A percentile compares a stretch with the other conserved stretches of the same genome.
These are phyloP conservation scores for Campylomormyrus numenius DNA, from an alignment of 2,113 vertebrate genomes.

Conservation along the genomic window DNA sequence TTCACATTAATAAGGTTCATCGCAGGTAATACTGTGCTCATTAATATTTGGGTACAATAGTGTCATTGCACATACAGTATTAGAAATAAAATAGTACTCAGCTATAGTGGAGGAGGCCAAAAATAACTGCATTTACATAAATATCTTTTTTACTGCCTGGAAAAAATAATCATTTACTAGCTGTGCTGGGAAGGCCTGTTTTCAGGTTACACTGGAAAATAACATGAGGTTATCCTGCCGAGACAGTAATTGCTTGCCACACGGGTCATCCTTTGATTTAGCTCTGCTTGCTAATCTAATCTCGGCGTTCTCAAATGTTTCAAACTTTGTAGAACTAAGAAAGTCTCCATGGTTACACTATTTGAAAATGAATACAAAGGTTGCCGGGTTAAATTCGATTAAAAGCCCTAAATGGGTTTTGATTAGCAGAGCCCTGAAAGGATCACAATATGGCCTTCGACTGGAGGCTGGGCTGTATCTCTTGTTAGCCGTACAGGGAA, in stretches of 20 bases:
- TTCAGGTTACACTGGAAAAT: constrained; percentile 9
- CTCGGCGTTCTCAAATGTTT: not conserved
- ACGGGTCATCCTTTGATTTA: constrained; percentile 11
- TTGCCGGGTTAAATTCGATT: constrained; percentile 20
- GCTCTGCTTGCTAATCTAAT: constrained; percentile 16
- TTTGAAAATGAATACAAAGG: constrained; percentile 17
- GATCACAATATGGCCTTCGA: not conserved
- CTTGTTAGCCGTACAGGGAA: not conserved
- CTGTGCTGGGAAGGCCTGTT: not conserved
- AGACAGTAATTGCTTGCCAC: constrained; percentile 20
- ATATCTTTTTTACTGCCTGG: not conserved
- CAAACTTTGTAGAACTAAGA: not conserved
- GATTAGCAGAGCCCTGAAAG: constrained; percentile 11
- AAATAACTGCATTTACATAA: not conserved
- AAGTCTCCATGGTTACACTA: constrained; percentile 13
- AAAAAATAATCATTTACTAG: constrained; percentile 6
- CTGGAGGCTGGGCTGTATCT: not conserved
- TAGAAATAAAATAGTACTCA: not conserved
- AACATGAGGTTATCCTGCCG: constrained; percentile 11
- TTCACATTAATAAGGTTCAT: constrained; percentile 11
- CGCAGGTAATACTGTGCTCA: not conserved
- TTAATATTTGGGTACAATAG: constrained; percentile 1
- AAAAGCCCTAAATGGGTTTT: constrained; percentile 19
- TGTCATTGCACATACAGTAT: not conserved
- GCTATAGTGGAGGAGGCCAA: not conserved